phyloP scores from a whole-genome alignment of 2,888 invertebrate genomes.

The Fragum fragum region DNA sequence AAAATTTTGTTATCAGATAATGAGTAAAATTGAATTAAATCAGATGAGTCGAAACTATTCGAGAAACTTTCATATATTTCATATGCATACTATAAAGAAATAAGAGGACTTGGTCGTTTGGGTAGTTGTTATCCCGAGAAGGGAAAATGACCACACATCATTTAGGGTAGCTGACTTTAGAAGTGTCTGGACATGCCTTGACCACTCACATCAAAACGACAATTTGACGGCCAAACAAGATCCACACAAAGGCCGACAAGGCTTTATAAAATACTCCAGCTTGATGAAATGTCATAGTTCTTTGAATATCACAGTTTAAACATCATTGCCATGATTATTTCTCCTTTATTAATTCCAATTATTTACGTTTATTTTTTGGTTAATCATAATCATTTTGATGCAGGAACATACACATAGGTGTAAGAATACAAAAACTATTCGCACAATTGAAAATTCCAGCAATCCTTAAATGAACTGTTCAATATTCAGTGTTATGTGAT shows the following conservation, averaged over 20 bases:
- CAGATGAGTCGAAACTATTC: no score
- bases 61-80: no score
- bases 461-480: no score
- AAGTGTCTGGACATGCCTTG: neutral
- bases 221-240: neutral
- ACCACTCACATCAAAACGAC: conserved; percentile 21
- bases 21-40: no score
- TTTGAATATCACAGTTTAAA: neutral
- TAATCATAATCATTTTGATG: no score
- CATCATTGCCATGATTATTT: neutral
- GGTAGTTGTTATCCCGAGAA: neutral
- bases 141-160: conserved; percentile 43
- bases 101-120: no score
- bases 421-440: no score
- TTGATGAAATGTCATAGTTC: conserved; percentile 26
- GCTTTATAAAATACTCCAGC: conserved; percentile 6
- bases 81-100: no score
- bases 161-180: conserved; percentile 14
- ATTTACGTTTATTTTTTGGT: neutral
- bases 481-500: no score
- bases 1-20: no score
- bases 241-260: conserved; percentile 15
- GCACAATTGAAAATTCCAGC: no score
- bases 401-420: no score
- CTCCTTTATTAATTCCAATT: neutral